phyloP scores from a whole-genome alignment of 2,888 invertebrate species.

The Drosophila cyrtoloma region DNA sequence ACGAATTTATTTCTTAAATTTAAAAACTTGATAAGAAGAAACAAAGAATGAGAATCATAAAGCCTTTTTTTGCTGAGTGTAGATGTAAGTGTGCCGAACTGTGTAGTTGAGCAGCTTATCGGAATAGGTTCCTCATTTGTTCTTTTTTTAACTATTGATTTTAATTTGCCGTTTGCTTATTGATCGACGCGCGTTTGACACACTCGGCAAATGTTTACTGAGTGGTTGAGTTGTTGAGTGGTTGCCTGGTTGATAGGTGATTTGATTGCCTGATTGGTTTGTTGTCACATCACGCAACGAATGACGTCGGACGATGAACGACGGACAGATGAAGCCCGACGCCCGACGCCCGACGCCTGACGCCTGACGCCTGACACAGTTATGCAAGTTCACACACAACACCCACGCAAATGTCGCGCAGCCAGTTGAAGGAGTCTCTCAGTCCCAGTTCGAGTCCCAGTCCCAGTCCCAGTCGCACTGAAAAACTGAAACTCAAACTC shows the following conservation, averaged over 20 bases:
- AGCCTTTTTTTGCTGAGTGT: background rate
- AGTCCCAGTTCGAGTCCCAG: constrained; percentile 2
- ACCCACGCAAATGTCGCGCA: constrained; percentile 66
- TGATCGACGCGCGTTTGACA: constrained; percentile 74
- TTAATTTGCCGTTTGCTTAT: constrained; percentile 53
- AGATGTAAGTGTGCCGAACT: background rate
- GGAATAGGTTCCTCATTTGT: constrained; percentile 5
- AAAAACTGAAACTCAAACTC: constrained; percentile 31
- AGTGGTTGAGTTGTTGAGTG: constrained; percentile 18
- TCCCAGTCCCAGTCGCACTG: constrained; percentile 10
- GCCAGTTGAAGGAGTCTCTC: constrained; percentile 40
- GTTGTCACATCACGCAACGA: constrained; percentile 59
- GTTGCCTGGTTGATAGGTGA: constrained; percentile 24
- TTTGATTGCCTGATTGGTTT: constrained; percentile 30
- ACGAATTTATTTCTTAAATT: background rate
- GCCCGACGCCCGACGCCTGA: background rate
- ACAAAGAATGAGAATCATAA: background rate
- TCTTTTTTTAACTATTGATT: constrained; percentile 61
- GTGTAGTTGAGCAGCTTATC: constrained; percentile 33
- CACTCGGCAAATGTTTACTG: constrained; percentile 78
- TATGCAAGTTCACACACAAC: constrained; percentile 75
- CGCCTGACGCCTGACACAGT: constrained; percentile 64
- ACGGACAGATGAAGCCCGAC: constrained; percentile 48
- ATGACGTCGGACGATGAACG: constrained; percentile 13
- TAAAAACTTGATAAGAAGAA: background rate